Percentiles rank a stretch among this genome's conserved stretches.
Conservation (phyloP, 1,140 invertebrate species). For the Penaeus chinensis region DNA sequence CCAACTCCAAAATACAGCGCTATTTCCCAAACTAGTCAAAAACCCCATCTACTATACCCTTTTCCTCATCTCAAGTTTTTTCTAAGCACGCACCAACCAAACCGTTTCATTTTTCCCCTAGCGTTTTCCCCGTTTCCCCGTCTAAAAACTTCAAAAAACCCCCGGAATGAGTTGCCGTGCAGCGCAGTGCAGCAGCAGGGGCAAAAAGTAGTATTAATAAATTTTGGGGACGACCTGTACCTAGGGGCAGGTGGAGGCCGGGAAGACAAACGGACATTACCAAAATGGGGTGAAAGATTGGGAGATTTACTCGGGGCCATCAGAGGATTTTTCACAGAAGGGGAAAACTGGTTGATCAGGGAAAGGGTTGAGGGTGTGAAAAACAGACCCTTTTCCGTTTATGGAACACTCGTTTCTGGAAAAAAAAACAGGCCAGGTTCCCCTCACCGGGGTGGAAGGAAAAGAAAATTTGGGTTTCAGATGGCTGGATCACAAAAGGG, state of each 20-base stretch:
- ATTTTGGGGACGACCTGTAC: background rate
- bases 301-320: conserved; percentile 31
- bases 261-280: conserved; percentile 14
- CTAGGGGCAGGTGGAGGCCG: conserved; percentile 29
- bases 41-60: no score
- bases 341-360: background rate
- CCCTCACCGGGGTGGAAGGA: conserved; percentile 29
- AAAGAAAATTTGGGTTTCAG: conserved; percentile 44
- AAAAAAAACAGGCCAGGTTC: conserved; percentile 41
- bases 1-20: no score
- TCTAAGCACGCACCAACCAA: no score
- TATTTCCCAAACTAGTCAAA: no score
- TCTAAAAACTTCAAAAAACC: background rate
- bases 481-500: conserved; percentile 58
- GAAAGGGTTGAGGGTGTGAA: conserved; percentile 24
- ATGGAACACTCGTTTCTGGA: conserved; percentile 19
- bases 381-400: no score
- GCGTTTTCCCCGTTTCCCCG: no score
- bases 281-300: conserved; percentile 32
- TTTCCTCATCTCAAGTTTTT: no score
- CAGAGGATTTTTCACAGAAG: conserved; percentile 19
- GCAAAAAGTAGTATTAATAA: conserved; percentile 32
- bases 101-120: no score
- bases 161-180: background rate
- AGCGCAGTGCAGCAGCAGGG: background rate